Conservation (phyloP, 2,888 invertebrate genomes). For the Criorhina ranunculi region DNA sequence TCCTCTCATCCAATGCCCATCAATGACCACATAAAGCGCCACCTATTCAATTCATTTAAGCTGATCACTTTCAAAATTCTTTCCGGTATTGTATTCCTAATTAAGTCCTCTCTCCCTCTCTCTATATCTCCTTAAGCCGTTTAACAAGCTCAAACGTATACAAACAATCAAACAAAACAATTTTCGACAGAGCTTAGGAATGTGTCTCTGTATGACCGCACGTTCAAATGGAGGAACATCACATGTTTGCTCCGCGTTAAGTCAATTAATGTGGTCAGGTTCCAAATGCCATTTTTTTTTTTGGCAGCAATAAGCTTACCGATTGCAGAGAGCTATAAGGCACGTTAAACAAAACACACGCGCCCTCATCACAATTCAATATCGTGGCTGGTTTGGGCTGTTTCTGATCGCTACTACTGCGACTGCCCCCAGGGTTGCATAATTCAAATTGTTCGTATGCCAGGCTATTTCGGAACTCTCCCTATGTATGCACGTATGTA, state of each 20-base stretch:
- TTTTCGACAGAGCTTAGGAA: slow-evolving; percentile 59
- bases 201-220: slow-evolving; percentile 54
- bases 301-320: slow-evolving; percentile 35
- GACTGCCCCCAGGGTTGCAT: slow-evolving; percentile 57
- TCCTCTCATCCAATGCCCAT: too few relatives aligned
- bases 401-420: slow-evolving; percentile 37
- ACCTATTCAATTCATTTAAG: background rate
- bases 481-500: slow-evolving; percentile 11
- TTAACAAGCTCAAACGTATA: slow-evolving; percentile 35
- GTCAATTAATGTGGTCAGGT: slow-evolving; percentile 64
- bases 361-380: slow-evolving; percentile 51
- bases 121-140: too few relatives aligned
- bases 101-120: slow-evolving; percentile 19
- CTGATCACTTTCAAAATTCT: background rate
- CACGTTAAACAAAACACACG: slow-evolving; percentile 55
- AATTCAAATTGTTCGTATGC: slow-evolving; percentile 70
- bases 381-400: slow-evolving; percentile 22
- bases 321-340: slow-evolving; percentile 32
- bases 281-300: slow-evolving; percentile 38
- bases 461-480: slow-evolving; percentile 67
- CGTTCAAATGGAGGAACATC: slow-evolving; percentile 63
- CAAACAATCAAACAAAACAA: slow-evolving; percentile 17
- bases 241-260: slow-evolving; percentile 47
- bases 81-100: slow-evolving; percentile 15
- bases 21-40: background rate